Evolutionary conservation across 2,888 invertebrate species (phyloP), one percentile per base, ranked within the genome.

Genomic region (Alviniconcha strummeri): DNA sequence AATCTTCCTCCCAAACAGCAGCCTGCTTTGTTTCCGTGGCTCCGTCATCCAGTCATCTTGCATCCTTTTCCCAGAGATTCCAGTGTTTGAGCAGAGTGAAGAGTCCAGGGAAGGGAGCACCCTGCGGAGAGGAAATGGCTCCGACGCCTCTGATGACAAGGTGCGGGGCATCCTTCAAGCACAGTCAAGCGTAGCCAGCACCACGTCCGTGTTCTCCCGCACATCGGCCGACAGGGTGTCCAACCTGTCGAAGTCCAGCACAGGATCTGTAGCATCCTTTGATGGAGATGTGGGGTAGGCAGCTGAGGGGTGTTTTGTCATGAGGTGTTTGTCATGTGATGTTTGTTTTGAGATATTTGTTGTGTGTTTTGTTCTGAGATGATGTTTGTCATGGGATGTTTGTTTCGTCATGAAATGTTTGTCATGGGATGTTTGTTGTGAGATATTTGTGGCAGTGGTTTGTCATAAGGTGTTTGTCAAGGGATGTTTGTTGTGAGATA

Each of bases 281-380:
- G 85, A 85, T 71, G 84, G 80, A 60, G 85, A 85, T 55, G 64
- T 78, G n/a, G 81, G 80, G 85, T 85, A 60, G 19, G 82, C 56
- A n/a, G 57, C 9, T 71, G 8, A 36, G 19, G 7, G n/a, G 54
- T 81, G 15, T 54, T 36, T 11, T 64, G 56, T 56, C 15, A 9
- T 52, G 74, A 72, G 19, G 9, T 15, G 19, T 15, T 11, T 52
- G 19, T n/a, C 15, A 36, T 11, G 74, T 7, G 19, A 11, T 75
- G 75, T 17, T 72, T 19, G 8, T 19, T 72, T 0, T 7, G 4
- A 9, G 11, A 9, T 15, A 19, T 52, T 72, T 19, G 72, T 36
- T 3, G 36, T 36, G 36, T 36, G 36, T 36, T 36, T 36, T 36
- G 36, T 36, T 3, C 0, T 36, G 36, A 36, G 36, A 3, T 55